These are phyloP conservation scores for Poeciliopsis presidionis DNA, from an alignment of 2,797 vertebrate genomes.

Conservation along the genomic window DNA sequence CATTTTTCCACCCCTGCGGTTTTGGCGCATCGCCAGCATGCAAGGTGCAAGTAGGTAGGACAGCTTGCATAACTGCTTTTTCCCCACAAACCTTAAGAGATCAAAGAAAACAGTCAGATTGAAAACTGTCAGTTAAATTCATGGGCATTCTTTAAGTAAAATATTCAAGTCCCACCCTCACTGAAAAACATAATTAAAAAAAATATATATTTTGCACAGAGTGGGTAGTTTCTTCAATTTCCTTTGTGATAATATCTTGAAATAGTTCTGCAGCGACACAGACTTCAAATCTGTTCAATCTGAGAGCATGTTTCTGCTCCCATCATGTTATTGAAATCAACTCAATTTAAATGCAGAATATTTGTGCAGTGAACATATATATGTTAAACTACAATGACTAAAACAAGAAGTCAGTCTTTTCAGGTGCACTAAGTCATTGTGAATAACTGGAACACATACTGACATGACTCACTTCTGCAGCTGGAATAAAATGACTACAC, in stretches of 20 bases:
- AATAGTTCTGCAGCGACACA: not conserved
- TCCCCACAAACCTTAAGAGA: not conserved
- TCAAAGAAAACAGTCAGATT: not conserved
- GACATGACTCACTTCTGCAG: not conserved
- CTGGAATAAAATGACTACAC: not conserved
- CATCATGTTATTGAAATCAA: not conserved
- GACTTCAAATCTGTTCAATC: not conserved
- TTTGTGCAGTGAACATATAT: not conserved
- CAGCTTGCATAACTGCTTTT: not conserved
- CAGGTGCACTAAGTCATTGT: not conserved
- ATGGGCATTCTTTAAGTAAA: not conserved
- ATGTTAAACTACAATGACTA: not conserved
- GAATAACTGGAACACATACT: not conserved
- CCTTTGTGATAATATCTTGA: not conserved
- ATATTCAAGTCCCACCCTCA: not conserved
- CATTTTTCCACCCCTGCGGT: slow-evolving; percentile 6
- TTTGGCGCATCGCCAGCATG: slow-evolving; percentile 11
- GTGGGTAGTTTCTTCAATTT: not conserved
- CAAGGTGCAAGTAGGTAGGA: slow-evolving; percentile 4
- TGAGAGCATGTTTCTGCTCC: not conserved
- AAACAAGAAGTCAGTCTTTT: not conserved
- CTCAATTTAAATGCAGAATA: not conserved
- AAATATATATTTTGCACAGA: not conserved
- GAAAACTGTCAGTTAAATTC: not conserved
- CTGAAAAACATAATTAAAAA: not conserved